A percentile compares a stretch with the other conserved stretches of the same genome.
These are phyloP conservation scores for Oreochromis aureus DNA, from an alignment of 2,113 vertebrate genomes.

Conservation along the genomic window DNA sequence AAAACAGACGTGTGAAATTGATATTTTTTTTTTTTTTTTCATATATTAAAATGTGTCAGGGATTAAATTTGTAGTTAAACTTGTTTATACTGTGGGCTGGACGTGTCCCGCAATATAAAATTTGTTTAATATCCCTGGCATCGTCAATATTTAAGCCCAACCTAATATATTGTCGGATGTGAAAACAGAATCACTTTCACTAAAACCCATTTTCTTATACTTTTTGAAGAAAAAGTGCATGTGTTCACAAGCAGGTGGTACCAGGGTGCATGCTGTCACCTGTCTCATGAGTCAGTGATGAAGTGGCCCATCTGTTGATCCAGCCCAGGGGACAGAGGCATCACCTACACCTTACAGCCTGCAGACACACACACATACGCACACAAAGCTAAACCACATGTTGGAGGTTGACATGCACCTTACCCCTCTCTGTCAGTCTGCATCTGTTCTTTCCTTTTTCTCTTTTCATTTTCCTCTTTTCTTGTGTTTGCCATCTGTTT, in stretches of 20 bases:
- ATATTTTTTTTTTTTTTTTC: neutral
- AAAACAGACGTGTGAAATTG: neutral
- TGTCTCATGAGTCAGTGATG: conserved; percentile 47
- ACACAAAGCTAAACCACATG: neutral
- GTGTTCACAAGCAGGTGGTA: neutral
- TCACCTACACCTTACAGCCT: conserved; percentile 33
- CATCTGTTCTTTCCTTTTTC: neutral
- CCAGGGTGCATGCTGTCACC: conserved; percentile 23
- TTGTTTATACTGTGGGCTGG: neutral
- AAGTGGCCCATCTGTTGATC: conserved; percentile 59
- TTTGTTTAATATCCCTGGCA: neutral
- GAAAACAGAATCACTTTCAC: neutral
- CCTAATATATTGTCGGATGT: neutral
- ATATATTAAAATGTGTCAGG: neutral
- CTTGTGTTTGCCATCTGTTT: neutral
- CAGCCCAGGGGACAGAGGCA: conserved; percentile 20
- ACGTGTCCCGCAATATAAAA: neutral
- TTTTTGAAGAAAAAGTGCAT: neutral
- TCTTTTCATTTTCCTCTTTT: neutral
- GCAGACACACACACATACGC: neutral
- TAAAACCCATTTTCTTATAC: neutral
- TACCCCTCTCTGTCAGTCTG: conserved; percentile 19
- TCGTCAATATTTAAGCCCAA: neutral
- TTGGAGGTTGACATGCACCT: conserved; percentile 17
- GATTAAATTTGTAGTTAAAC: neutral